Conservation (phyloP, 2,888 invertebrate species). For the Apeira syringaria region DNA sequence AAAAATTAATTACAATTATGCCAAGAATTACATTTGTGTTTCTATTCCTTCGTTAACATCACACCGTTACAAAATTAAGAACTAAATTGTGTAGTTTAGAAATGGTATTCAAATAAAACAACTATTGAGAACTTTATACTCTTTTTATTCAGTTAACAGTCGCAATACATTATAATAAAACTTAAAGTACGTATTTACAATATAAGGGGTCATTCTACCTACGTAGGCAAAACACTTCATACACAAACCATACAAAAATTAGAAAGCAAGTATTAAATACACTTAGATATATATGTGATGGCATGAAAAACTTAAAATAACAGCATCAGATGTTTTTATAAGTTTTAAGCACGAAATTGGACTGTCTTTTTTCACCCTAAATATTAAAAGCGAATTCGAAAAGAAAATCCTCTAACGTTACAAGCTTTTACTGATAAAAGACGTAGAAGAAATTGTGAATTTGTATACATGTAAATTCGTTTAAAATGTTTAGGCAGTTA, state of each 20-base stretch:
- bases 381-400: slow-evolving; percentile 41
- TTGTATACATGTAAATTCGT: slow-evolving; percentile 36
- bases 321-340: slow-evolving; percentile 36
- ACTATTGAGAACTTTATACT: slow-evolving; percentile 51
- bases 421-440: slow-evolving; percentile 56
- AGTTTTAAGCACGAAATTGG: slow-evolving; percentile 15
- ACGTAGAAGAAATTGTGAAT: slow-evolving; percentile 40
- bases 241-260: slow-evolving; percentile 76
- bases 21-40: slow-evolving; percentile 71
- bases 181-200: slow-evolving; percentile 81
- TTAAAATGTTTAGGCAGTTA: slow-evolving; percentile 34
- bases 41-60: slow-evolving; percentile 40
- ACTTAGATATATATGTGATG: slow-evolving; percentile 49
- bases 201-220: slow-evolving; percentile 74
- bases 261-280: slow-evolving; percentile 61
- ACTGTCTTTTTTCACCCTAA: slow-evolving; percentile 31
- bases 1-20: slow-evolving; percentile 82
- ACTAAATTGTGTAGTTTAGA: not conserved
- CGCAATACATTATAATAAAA: slow-evolving; percentile 75
- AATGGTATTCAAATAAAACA: slow-evolving; percentile 39
- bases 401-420: slow-evolving; percentile 46
- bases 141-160: slow-evolving; percentile 79
- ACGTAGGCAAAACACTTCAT: slow-evolving; percentile 77
- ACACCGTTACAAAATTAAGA: not conserved
- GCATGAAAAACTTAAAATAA: slow-evolving; percentile 36